phyloP scores from a whole-genome alignment of 2,888 invertebrate genomes.

The Chrysina gloriosa region DNA sequence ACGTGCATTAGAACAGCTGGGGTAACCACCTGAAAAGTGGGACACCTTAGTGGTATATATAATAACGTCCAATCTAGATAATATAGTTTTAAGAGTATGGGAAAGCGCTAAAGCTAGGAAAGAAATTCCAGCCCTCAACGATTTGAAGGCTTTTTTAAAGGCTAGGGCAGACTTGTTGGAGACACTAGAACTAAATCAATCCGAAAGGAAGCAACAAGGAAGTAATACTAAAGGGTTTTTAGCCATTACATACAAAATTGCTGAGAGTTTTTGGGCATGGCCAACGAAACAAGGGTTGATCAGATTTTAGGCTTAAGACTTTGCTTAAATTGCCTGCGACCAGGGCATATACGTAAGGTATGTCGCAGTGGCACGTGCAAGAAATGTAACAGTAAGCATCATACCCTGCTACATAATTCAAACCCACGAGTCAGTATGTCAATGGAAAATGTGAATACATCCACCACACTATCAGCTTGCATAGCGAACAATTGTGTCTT shows the following conservation, averaged over 20 bases:
- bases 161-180: conserved; percentile 23
- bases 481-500: neutral
- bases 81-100: conserved; percentile 15
- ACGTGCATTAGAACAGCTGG: conserved; percentile 25
- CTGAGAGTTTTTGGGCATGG: conserved; percentile 16
- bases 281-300: neutral
- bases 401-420: conserved; percentile 41
- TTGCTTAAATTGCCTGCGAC: conserved; percentile 40
- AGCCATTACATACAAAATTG: conserved; percentile 1
- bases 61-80: conserved; percentile 26
- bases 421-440: too few relatives aligned
- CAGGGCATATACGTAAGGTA: conserved; percentile 30
- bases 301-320: neutral
- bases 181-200: conserved; percentile 4
- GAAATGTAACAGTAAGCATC: conserved; percentile 39
- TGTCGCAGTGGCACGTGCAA: conserved; percentile 41
- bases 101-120: conserved; percentile 21
- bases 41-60: conserved; percentile 34
- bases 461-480: neutral
- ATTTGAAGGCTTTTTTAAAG: conserved; percentile 27
- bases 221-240: neutral
- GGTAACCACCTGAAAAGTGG: conserved; percentile 24
- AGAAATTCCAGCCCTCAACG: neutral
- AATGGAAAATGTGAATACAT: too few relatives aligned
- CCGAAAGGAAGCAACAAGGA: neutral